A percentile compares a stretch with the other conserved stretches of the same genome.
phyloP scores from a whole-genome alignment of 2,797 vertebrate genomes.

The Pseudopleuronectes americanus region DNA sequence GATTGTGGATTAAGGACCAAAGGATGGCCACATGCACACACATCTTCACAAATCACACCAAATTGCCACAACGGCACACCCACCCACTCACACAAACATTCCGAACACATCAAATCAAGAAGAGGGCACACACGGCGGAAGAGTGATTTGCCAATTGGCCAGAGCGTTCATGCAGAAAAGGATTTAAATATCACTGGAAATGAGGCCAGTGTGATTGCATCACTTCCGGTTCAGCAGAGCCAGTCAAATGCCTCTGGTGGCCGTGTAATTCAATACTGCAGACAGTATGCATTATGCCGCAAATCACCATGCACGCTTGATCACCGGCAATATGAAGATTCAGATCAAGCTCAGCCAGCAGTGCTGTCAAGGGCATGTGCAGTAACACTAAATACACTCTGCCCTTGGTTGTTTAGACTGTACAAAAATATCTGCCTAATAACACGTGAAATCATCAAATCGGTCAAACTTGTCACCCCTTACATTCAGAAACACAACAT shows the following conservation, averaged over 20 bases:
- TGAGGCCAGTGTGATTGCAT: slow-evolving; percentile 75
- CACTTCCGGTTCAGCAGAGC: slow-evolving; percentile 77
- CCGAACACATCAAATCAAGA: slow-evolving; percentile 70
- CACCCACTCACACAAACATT: slow-evolving; percentile 58
- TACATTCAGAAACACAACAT: slow-evolving; percentile 20
- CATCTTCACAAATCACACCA: slow-evolving; percentile 72
- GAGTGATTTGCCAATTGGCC: slow-evolving; percentile 65
- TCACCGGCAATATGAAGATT: slow-evolving; percentile 38
- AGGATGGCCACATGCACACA: slow-evolving; percentile 56
- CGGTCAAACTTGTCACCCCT: not conserved
- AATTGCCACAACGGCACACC: slow-evolving; percentile 52
- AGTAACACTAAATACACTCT: slow-evolving; percentile 16
- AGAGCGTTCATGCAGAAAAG: slow-evolving; percentile 70
- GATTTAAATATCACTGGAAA: slow-evolving; percentile 83
- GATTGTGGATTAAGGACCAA: slow-evolving; percentile 67
- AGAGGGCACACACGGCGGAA: slow-evolving; percentile 50
- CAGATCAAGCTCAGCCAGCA: slow-evolving; percentile 11
- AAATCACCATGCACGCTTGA: slow-evolving; percentile 42
- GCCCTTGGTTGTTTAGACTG: slow-evolving; percentile 12
- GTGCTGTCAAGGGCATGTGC: not conserved
- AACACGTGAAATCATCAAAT: slow-evolving; percentile 4
- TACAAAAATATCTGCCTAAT: slow-evolving; percentile 4
- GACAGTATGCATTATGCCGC: slow-evolving; percentile 43
- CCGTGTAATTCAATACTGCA: slow-evolving; percentile 62
- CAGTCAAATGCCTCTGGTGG: slow-evolving; percentile 72